Conservation (phyloP, 2,113 vertebrate genomes). For the Chamaea fasciata region DNA sequence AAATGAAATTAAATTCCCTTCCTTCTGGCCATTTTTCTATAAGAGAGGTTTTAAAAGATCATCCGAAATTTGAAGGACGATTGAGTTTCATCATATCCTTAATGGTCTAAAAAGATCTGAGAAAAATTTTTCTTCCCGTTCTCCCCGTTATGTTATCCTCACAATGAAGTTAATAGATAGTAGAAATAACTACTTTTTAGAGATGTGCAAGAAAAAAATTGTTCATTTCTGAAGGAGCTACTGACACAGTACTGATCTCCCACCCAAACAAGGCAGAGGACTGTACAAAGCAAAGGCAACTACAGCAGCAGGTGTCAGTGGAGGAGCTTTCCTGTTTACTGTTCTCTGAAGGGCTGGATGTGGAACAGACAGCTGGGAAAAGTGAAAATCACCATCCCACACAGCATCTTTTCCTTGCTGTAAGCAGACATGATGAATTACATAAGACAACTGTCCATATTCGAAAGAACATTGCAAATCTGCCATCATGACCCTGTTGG, state of each 20-base stretch:
- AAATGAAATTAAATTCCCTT: not conserved
- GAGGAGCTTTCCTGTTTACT: not conserved
- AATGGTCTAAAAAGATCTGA: not conserved
- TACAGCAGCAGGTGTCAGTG: not conserved
- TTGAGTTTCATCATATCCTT: not conserved
- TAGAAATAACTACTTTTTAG: not conserved
- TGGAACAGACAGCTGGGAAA: not conserved
- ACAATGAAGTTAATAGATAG: not conserved
- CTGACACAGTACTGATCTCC: not conserved
- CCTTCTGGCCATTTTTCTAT: not conserved
- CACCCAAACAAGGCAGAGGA: not conserved
- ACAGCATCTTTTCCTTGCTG: not conserved
- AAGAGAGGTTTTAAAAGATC: not conserved
- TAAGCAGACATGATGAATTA: not conserved
- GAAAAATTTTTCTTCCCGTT: not conserved
- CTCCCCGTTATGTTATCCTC: not conserved
- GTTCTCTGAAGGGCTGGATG: not conserved
- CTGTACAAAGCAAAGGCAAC: not conserved
- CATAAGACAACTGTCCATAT: not conserved
- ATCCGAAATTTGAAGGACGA: not conserved
- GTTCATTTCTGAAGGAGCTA: not conserved
- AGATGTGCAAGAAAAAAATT: rapidly evolving
- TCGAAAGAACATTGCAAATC: not conserved
- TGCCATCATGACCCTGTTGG: not conserved
- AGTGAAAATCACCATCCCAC: not conserved